A percentile compares a stretch with the other conserved stretches of the same genome.
Conservation (phyloP, 1,140 invertebrate genomes). For the Magallana gigas region DNA sequence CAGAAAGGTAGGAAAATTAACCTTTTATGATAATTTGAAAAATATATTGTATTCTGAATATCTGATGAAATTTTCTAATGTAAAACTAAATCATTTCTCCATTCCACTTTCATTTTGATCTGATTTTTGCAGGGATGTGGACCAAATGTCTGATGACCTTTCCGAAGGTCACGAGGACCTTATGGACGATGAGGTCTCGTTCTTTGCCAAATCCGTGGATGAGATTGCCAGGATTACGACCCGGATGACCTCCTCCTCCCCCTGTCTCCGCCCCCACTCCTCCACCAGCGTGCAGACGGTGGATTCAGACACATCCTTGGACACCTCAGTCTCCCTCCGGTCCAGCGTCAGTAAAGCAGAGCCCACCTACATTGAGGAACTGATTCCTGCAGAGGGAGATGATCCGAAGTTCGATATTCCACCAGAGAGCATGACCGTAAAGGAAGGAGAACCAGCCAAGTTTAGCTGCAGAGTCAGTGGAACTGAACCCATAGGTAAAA, state of each 20-base stretch:
- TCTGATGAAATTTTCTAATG: too few relatives aligned
- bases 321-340: slow-evolving; percentile 2
- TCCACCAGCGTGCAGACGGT: slow-evolving; percentile 42
- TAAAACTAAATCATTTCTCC: not conserved
- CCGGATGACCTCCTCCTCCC: slow-evolving; percentile 28
- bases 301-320: slow-evolving; percentile 17
- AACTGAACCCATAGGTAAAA: slow-evolving; percentile 71
- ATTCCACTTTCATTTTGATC: not conserved
- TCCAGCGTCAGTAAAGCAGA: not conserved
- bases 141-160: slow-evolving; percentile 73
- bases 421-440: slow-evolving; percentile 69
- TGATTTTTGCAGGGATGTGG: slow-evolving; percentile 68
- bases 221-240: slow-evolving; percentile 68
- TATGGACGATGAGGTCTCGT: slow-evolving; percentile 70
- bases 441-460: slow-evolving; percentile 74
- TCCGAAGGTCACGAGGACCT: slow-evolving; percentile 66
- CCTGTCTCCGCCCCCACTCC: slow-evolving; percentile 41
- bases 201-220: slow-evolving; percentile 69
- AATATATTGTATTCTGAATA: not conserved
- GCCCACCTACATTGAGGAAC: slow-evolving; percentile 57
- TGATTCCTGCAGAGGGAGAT: slow-evolving; percentile 69
- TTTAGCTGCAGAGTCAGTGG: slow-evolving; percentile 72
- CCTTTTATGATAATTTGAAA: not conserved
- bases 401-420: slow-evolving; percentile 73
- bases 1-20: not conserved